Percentiles rank a stretch among this genome's conserved stretches.
phyloP scores from a whole-genome alignment of 2,888 invertebrate genomes.

The Drosophila seclusa region DNA sequence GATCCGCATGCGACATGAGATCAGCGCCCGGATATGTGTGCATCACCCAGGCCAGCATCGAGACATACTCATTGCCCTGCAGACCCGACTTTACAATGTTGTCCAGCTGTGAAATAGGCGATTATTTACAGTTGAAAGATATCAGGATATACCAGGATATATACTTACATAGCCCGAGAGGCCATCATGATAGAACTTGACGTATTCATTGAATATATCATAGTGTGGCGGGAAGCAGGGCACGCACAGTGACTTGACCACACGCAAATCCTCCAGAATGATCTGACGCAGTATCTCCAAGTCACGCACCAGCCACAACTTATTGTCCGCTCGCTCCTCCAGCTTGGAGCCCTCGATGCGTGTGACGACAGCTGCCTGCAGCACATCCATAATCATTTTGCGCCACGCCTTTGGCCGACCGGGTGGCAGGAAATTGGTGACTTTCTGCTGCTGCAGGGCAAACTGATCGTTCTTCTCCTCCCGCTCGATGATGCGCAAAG shows the following conservation, averaged over 20 bases:
- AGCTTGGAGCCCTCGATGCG: conserved; percentile 97
- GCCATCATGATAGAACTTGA: conserved; percentile 96
- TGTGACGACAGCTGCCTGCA: conserved; percentile 91
- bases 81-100: conserved; percentile 94
- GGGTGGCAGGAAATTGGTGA: conserved; percentile 95
- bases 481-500: conserved; percentile 96
- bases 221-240: conserved; percentile 98
- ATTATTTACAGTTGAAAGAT: background rate
- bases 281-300: conserved; percentile 94
- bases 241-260: conserved; percentile 94
- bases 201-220: conserved; percentile 95
- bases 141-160: background rate
- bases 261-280: conserved; percentile 95
- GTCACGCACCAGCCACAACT: conserved; percentile 98
- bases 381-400: conserved; percentile 92
- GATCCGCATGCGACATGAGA: conserved; percentile 94
- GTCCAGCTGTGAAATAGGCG: conserved; percentile 87
- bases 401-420: conserved; percentile 97
- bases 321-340: conserved; percentile 95
- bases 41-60: conserved; percentile 95
- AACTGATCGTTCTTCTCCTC: conserved; percentile 98
- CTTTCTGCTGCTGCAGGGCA: conserved; percentile 88
- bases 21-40: conserved; percentile 96
- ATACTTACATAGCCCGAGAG: conserved; percentile 91
- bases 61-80: conserved; percentile 98